A percentile compares a stretch with the other conserved stretches of the same genome.
phyloP scores from a whole-genome alignment of 1,140 invertebrate genomes.

The Octopus sinensis region DNA sequence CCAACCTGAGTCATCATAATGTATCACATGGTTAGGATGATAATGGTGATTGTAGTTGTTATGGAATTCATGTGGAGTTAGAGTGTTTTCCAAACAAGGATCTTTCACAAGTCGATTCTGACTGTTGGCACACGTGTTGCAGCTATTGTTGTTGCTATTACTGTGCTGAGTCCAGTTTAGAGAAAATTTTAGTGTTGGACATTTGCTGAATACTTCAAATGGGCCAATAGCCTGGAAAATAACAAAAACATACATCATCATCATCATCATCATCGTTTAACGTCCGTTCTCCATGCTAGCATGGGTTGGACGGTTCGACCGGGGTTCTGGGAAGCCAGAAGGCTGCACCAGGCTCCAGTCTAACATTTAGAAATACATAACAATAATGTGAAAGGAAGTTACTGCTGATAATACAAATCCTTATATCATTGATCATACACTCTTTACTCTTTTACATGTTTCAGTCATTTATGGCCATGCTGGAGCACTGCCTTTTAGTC shows the following conservation, averaged over 20 bases:
- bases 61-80: slow-evolving; percentile 30
- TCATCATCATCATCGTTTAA: no score
- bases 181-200: slow-evolving; percentile 79
- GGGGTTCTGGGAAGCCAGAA: no score
- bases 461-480: no score
- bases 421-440: no score
- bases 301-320: no score
- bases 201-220: slow-evolving; percentile 62
- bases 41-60: slow-evolving; percentile 21
- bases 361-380: slow-evolving; percentile 5
- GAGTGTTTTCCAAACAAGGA: slow-evolving; percentile 52
- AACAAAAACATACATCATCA: slow-evolving; percentile 4
- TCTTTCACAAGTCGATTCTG: slow-evolving; percentile 40
- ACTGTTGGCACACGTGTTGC: slow-evolving; percentile 27
- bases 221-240: slow-evolving; percentile 39
- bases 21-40: slow-evolving; percentile 24
- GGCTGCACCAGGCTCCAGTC: no score
- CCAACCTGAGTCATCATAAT: slow-evolving; percentile 26
- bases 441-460: no score
- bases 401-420: no score
- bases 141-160: slow-evolving; percentile 65
- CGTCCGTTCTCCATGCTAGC: no score
- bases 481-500: no score
- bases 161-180: slow-evolving; percentile 77
- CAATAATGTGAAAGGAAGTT: neutral